Base-by-base conservation (phyloP, 2,888 invertebrate species). In the Chloroclysta siterata region DNA sequence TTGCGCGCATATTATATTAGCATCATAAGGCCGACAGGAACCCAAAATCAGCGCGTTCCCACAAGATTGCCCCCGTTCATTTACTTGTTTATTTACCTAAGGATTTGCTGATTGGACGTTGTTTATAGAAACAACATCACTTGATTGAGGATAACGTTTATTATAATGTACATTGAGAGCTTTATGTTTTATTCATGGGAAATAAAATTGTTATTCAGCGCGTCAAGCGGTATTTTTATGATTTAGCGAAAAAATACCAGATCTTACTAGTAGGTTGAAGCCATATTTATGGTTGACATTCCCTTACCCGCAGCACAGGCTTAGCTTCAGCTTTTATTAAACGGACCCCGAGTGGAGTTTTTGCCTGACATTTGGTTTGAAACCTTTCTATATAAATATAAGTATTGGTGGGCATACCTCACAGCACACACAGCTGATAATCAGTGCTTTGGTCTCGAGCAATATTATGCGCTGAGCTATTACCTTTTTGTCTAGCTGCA, bases 141-240 rank as follows among this genome's bases (percentile, higher is more conserved):
- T 70, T 74, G 71, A 78, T 73, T 72, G 68, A 72, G 72, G 71
- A 74, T 73, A 72, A 73, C 54, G 60, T 65, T 73, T 71, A 73
- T 65, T 58, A 58, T 66, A 66, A 62, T 55, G 47, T 52, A 47
- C 48, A 50, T 57, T 64, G 17, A 44, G 47, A 52, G 53, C 10
- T 10, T 44, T 36, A 64, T 65, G 56, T 60, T 60, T 65, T 65
- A 65, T 65, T 65, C 64, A 65, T 65, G 14, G 5, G n/a, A 29
- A 33, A 63, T 55, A 46, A 52, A 22, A 52, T 54, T 51, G 6
- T 39, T 55, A 17, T 63, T 51, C 46, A 29, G 41, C 22, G 39
- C 33, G 50, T 54, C 41, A 29, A 22, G 52, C 53, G 36, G 22
- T 41, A 51, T 63, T 63, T 47, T 56, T 56, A 56, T 33, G 15